These are phyloP conservation scores for Anagrus nilaparvatae DNA, from an alignment of 1,140 invertebrate genomes.

Conservation along the genomic window DNA sequence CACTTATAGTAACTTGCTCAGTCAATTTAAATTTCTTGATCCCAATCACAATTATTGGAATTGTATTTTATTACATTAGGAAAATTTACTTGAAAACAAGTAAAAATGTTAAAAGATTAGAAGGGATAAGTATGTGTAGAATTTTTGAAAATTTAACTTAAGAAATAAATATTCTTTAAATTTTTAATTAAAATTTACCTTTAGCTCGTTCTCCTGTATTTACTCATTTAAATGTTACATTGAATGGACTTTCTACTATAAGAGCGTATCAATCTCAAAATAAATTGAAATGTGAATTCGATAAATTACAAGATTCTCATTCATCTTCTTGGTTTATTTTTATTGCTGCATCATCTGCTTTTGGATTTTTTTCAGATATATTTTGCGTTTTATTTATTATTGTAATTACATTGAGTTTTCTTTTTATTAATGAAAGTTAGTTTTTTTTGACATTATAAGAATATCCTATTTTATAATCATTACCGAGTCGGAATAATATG, in stretches of 20 bases:
- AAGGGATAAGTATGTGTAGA: constrained; percentile 58
- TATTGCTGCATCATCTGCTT: constrained; percentile 52
- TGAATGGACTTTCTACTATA: constrained; percentile 83
- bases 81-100: constrained; percentile 73
- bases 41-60: constrained; percentile 54
- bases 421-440: constrained; percentile 43
- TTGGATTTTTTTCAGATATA: constrained; percentile 57
- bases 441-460: constrained; percentile 46
- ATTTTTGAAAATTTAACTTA: neutral
- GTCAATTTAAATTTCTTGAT: constrained; percentile 64
- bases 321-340: constrained; percentile 60
- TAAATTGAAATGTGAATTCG: constrained; percentile 69
- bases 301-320: constrained; percentile 51
- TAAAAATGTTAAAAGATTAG: constrained; percentile 74
- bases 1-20: constrained; percentile 55
- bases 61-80: constrained; percentile 62
- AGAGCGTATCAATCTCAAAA: constrained; percentile 71
- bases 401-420: constrained; percentile 46
- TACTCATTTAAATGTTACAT: constrained; percentile 78
- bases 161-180: neutral
- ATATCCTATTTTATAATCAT: constrained; percentile 39
- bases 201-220: constrained; percentile 70
- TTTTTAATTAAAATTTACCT: constrained; percentile 14
- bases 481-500: neutral
- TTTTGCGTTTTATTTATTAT: constrained; percentile 56